phyloP scores from a whole-genome alignment of 2,888 invertebrate species.

The Ptychoptera contaminata region DNA sequence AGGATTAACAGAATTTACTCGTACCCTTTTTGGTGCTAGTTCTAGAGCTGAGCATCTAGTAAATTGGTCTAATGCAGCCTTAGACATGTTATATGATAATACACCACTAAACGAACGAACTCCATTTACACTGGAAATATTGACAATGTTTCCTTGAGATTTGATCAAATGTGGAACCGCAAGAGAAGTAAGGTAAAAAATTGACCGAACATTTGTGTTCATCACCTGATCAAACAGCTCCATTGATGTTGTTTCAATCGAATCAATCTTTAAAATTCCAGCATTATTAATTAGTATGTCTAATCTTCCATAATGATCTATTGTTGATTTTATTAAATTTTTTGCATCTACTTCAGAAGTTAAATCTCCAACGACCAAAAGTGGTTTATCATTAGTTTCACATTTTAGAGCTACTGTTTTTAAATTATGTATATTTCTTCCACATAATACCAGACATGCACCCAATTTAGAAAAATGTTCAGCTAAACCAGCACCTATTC shows the following conservation, averaged over 20 bases:
- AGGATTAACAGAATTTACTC: constrained; percentile 78
- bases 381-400: constrained; percentile 32
- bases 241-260: constrained; percentile 60
- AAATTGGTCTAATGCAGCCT: constrained; percentile 79
- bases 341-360: constrained; percentile 47
- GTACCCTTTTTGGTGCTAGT: constrained; percentile 51
- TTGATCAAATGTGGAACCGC: constrained; percentile 61
- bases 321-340: constrained; percentile 45
- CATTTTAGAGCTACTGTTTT: constrained; percentile 40
- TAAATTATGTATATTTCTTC: constrained; percentile 47
- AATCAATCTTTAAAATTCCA: constrained; percentile 57
- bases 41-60: constrained; percentile 78
- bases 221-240: constrained; percentile 70
- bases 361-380: constrained; percentile 44
- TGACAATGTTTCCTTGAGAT: constrained; percentile 67
- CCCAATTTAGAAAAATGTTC: constrained; percentile 42
- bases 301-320: constrained; percentile 45
- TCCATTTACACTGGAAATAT: constrained; percentile 80
- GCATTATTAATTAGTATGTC: constrained; percentile 71
- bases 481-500: constrained; percentile 50
- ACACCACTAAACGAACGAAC: constrained; percentile 68
- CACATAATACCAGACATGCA: constrained; percentile 41
- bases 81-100: constrained; percentile 75
- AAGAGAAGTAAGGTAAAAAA: constrained; percentile 58
- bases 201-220: constrained; percentile 62